A percentile compares a stretch with the other conserved stretches of the same genome.
Evolutionary conservation across 64 coral and sea anemone genomes (phyloP).

Genomic region (Dendrophyllia cribrosa): DNA sequence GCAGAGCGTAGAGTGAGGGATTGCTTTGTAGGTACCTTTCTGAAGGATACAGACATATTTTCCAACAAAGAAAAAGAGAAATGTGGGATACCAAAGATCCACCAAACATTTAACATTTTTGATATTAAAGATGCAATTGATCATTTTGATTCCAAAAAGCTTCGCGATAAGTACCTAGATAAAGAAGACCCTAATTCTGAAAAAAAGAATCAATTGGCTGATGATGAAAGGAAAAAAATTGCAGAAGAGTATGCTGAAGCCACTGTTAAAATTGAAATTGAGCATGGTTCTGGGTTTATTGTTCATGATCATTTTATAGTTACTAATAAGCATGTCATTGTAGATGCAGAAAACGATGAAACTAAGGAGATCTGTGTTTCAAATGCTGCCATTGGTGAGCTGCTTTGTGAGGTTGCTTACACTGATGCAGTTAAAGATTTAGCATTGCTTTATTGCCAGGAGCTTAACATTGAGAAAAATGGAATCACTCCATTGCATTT

Average conservation of each 20-base stretch:
- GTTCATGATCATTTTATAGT: not conserved
- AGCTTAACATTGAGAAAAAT: not conserved
- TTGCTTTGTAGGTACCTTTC: not conserved
- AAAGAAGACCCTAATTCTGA: not conserved
- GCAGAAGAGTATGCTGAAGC: not conserved
- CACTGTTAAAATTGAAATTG: not conserved
- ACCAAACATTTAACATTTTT: not conserved
- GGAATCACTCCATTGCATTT: not conserved
- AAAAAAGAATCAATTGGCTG: not conserved
- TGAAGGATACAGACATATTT: not conserved
- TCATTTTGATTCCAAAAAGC: not conserved
- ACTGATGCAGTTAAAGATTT: not conserved
- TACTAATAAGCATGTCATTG: not conserved
- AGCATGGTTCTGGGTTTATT: conserved; percentile 4
- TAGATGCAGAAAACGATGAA: not conserved
- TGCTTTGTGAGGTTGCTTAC: not conserved
- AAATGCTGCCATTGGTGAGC: not conserved
- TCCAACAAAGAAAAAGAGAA: not conserved
- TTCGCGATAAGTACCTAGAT: not conserved
- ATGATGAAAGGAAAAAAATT: not conserved
- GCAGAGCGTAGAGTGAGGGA: not conserved
- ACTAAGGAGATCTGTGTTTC: not conserved
- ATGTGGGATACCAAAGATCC: not conserved
- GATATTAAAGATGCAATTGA: conserved; percentile 10
- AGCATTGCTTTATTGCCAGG: not conserved